These are phyloP conservation scores for Morinoia aosen DNA, from an alignment of 2,888 invertebrate species.

Conservation along the genomic window DNA sequence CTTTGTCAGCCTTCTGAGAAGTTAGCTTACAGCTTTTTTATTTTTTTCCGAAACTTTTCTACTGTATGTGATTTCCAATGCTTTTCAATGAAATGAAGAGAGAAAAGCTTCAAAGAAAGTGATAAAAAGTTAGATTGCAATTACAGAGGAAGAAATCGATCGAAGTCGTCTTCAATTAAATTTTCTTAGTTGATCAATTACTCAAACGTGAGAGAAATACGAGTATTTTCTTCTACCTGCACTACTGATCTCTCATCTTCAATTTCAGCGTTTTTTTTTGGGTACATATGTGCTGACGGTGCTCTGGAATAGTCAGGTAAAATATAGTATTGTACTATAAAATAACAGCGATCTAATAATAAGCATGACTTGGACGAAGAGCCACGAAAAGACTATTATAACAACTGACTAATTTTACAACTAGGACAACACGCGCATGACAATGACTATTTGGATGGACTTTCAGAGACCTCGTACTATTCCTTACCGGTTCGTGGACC, in stretches of 20 bases:
- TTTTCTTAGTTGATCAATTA: too few relatives aligned
- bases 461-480: conserved; percentile 30
- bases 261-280: not conserved
- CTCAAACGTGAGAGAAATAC: not conserved
- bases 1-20: too few relatives aligned
- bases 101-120: too few relatives aligned
- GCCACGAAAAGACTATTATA: not conserved
- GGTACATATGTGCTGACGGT: not conserved
- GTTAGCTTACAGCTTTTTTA: too few relatives aligned
- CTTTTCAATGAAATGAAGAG: too few relatives aligned
- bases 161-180: too few relatives aligned
- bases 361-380: not conserved
- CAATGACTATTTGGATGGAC: conserved; percentile 2
- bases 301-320: not conserved
- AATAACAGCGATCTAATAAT: not conserved
- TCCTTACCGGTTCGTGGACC: conserved; percentile 29
- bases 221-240: not conserved
- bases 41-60: too few relatives aligned
- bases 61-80: too few relatives aligned
- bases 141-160: not conserved
- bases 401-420: not conserved
- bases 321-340: not conserved
- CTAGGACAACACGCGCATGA: not conserved
- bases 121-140: too few relatives aligned
- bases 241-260: not conserved